Evolutionary conservation across 1,140 invertebrate species (phyloP), one percentile per base, ranked within the genome.

Genomic region (Artemia franciscana): DNA sequence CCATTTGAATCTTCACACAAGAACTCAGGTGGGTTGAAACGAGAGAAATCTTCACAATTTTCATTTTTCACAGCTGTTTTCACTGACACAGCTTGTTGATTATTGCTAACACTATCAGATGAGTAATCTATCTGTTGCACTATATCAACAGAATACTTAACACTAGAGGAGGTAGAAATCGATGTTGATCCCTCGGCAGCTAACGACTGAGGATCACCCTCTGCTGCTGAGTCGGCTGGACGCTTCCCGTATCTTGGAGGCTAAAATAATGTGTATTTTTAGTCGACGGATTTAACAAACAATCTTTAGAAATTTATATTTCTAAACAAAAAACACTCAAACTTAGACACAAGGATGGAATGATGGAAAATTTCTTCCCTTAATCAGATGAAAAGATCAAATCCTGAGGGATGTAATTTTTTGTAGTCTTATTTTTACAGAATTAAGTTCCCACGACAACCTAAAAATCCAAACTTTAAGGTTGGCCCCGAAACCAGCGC

Each of bases 21-120:
- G 60, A 85, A 78, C 21, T 51, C 39, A 51, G 39, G 39, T 15
- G 21, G 12, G 65, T 61, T 51, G 39, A 51, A 51, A 15, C 21
- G 12, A 12, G 39, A 51, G 21, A 51, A 51, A 18, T 51, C 39
- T 51, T 51, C 39, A 51, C 21, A 15, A 51, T 2, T 18, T 51
- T 51, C 39, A 51, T 51, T 51, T 51, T 51, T 51, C 3, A 51
- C 39, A 51, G 12, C 21, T 0, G 88, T 84, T 70, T 89, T 91
- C 28, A 91, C 87, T 5, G 87, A 90, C n/a, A 91, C 87, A 60
- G 90, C 90, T 70, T 88, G 87, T 68, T 89, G 86, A n/a, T 85
- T 82, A 68, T 86, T 84, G 26, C 68, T 68, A 70, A 84, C 84
- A 25, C 84, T 80, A 39, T 82, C 82, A 24, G 84, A 85, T 24